Base-by-base conservation (phyloP, 35 echinoderm and acorn worm species). In the Diadema setosum region DNA sequence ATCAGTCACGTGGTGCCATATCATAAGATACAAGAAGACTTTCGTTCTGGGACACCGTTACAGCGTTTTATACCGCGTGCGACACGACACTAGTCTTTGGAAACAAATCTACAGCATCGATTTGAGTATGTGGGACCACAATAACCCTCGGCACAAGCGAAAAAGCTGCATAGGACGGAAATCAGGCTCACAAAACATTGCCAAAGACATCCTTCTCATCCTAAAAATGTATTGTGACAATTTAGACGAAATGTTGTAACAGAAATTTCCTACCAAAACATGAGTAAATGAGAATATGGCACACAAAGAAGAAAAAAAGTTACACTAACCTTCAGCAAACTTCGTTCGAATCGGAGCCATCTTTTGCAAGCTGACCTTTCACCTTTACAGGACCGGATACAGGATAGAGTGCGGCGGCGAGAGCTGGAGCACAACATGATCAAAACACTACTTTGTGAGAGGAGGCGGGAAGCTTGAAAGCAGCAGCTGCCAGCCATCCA, bases 321-420 rank as follows among this genome's bases (percentile, higher is more conserved):
- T 9, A 29, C 32, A 87, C 75, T 39, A 30, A 89, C 87, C 87
- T 89, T 89, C 87, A 9, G 44, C 23, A 81, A 89, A 89, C 39
- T 89, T 89, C 20, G 87, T 89, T 58, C 82, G 81, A 20, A 70
- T n/a, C 20, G 87, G 87, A 32, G 87, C 87, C 87, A 89, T 89
- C 12, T 64, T 81, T 25, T 42, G 18, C 14, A 14, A 16, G 49
- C 49, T 78, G 73, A 78, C 73, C 73, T 78, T 78, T 78, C 3
- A 78, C 73, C 73, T 67, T 15, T 1, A 27, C 21, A 1, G 61
- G 11, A 0, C 27, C 15, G 5, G 30, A 17, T 17, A 55, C 2
- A 16, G 49, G 49, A n/a, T 5, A 21, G 57, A 27, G 57, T 23
- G 57, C n/a, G 56, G 56, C 3, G 56, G 56, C 2, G 56, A 26